Evolutionary conservation across 2,113 vertebrate species (phyloP).

Genomic region (Tyrannus savana): DNA sequence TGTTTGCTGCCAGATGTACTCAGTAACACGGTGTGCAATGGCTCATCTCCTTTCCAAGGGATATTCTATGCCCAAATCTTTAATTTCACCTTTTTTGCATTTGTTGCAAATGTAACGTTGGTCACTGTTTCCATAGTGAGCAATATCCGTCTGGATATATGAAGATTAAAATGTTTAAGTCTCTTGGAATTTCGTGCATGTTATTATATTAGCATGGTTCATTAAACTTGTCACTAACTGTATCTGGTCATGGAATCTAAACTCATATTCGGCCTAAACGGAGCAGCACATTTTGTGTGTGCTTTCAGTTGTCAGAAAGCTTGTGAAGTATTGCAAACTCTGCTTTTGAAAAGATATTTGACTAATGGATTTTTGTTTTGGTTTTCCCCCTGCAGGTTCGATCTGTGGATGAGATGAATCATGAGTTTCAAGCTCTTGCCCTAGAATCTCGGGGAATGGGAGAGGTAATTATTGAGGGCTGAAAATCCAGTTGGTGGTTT

Average conservation of each 20-base stretch:
- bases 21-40: background rate
- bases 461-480: conserved; percentile 84
- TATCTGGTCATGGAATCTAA: background rate
- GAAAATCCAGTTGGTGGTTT: background rate
- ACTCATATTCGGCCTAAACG: background rate
- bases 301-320: background rate
- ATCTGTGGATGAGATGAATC: conserved; percentile 97
- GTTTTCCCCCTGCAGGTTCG: conserved; percentile 78
- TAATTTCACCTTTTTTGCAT: background rate
- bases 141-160: background rate
- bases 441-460: conserved; percentile 98
- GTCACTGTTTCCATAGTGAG: background rate
- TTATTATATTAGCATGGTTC: background rate
- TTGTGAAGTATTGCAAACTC: background rate
- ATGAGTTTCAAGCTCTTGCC: conserved; percentile 98
- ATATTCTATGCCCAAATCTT: background rate
- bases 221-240: background rate
- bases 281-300: background rate
- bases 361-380: background rate
- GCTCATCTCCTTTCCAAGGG: background rate
- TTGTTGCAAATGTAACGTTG: background rate
- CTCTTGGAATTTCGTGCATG: background rate
- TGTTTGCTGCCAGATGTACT: background rate
- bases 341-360: background rate
- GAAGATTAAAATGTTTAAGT: background rate